phyloP scores from a whole-genome alignment of 2,797 vertebrate species.

The Phrynocephalus vlangalii region DNA sequence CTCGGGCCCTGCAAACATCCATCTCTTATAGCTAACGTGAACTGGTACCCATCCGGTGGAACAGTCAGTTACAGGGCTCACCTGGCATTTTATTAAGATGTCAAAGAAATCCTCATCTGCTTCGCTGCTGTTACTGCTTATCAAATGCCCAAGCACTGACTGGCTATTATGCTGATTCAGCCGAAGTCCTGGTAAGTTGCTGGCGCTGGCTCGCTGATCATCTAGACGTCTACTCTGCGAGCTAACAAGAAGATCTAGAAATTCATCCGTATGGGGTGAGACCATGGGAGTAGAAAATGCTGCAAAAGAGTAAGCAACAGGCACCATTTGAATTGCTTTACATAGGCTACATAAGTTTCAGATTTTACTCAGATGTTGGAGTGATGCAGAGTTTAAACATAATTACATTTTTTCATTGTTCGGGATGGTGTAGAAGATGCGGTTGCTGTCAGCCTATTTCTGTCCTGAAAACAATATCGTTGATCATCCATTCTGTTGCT shows the following conservation, averaged over 20 bases:
- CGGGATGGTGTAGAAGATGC: constrained; percentile 78
- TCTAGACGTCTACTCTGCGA: constrained; percentile 86
- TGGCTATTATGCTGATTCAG: constrained; percentile 78
- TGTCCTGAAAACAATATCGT: constrained; percentile 87
- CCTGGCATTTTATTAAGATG: constrained; percentile 94
- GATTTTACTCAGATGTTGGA: fast-evolving
- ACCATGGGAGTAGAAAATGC: constrained; percentile 82
- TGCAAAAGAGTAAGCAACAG: constrained; percentile 56
- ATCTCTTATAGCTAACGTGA: neutral
- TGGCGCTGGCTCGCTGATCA: constrained; percentile 86
- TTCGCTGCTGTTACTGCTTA: constrained; percentile 82
- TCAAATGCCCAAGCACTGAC: constrained; percentile 84
- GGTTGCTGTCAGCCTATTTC: constrained; percentile 74
- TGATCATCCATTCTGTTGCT: constrained; percentile 99
- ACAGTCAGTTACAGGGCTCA: constrained; percentile 56
- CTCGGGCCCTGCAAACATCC: neutral
- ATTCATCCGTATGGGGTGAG: constrained; percentile 89
- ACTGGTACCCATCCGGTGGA: neutral
- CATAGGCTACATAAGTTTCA: neutral
- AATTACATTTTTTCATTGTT: constrained; percentile 85
- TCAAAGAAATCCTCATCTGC: constrained; percentile 95
- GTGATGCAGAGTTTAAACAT: neutral
- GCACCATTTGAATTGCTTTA: fast-evolving
- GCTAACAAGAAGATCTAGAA: constrained; percentile 91
- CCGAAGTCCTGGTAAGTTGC: constrained; percentile 86